phyloP scores from a whole-genome alignment of 2,888 invertebrate species.

The Bursaphelenchus okinawaensis region DNA sequence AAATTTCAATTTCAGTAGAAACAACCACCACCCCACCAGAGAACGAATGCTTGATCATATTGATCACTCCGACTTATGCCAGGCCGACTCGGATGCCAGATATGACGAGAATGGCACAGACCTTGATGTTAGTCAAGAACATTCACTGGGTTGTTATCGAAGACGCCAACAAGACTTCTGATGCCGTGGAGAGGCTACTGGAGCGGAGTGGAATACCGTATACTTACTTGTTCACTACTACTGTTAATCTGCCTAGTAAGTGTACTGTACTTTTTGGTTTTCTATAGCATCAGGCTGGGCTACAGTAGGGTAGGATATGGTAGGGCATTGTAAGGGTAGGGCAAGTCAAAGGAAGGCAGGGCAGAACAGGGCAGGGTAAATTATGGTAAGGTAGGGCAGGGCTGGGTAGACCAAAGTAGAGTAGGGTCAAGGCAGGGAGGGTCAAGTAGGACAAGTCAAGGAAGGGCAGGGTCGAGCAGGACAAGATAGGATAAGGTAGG shows the following conservation, averaged over 20 bases:
- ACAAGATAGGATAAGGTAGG: too few relatives aligned
- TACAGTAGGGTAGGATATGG: too few relatives aligned
- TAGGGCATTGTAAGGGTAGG: too few relatives aligned
- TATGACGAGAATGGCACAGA: constrained; percentile 33
- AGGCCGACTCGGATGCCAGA: constrained; percentile 4
- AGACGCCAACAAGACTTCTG: constrained; percentile 34
- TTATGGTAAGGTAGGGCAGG: too few relatives aligned
- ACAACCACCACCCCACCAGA: background rate
- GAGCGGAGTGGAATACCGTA: constrained; percentile 35
- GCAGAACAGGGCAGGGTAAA: too few relatives aligned
- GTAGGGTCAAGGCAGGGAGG: too few relatives aligned
- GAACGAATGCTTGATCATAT: background rate
- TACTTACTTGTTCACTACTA: constrained; percentile 38
- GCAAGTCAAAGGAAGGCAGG: too few relatives aligned
- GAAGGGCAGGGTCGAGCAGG: too few relatives aligned
- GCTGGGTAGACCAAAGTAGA: too few relatives aligned
- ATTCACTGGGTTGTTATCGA: constrained; percentile 48
- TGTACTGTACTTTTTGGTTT: too few relatives aligned
- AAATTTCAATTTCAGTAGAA: background rate
- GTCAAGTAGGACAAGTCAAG: too few relatives aligned
- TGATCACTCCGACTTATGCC: constrained; percentile 4
- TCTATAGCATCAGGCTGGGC: too few relatives aligned
- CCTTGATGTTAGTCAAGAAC: constrained; percentile 36
- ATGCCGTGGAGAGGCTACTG: constrained; percentile 39
- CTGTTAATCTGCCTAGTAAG: background rate